Conservation (phyloP, 2,113 vertebrate genomes). For the Psephotus haematonotus region DNA sequence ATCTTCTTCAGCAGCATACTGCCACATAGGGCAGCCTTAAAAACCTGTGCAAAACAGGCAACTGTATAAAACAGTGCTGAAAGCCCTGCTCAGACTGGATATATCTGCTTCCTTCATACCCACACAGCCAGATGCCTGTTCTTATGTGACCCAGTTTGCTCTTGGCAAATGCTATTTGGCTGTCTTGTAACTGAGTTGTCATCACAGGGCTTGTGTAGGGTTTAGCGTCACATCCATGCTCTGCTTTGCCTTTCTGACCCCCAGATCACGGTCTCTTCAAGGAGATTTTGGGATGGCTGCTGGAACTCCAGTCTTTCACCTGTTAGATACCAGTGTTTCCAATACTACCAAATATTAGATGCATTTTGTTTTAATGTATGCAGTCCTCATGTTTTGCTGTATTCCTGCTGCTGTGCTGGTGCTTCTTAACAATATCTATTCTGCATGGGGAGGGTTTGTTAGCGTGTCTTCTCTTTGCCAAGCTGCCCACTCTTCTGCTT, state of each 20-base stretch:
- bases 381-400: not conserved
- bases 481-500: not conserved
- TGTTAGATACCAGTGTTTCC: not conserved
- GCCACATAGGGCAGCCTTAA: not conserved
- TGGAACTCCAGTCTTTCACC: not conserved
- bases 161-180: not conserved
- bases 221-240: not conserved
- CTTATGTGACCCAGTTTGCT: rapidly evolving
- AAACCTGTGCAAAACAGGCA: not conserved
- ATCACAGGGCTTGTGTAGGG: rapidly evolving
- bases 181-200: not conserved
- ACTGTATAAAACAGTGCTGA: not conserved
- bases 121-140: too few species aligned
- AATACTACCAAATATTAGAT: not conserved
- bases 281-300: not conserved
- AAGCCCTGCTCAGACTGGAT: not conserved
- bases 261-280: not conserved
- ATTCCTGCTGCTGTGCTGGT: not conserved
- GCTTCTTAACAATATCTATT: not conserved
- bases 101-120: not conserved
- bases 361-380: not conserved
- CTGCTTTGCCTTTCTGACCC: not conserved
- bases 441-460: not conserved
- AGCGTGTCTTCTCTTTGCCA: not conserved
- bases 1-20: not conserved